Evolutionary conservation across 2,797 vertebrate genomes (phyloP), one percentile per base, ranked within the genome.

Genomic region (Pampus argenteus): DNA sequence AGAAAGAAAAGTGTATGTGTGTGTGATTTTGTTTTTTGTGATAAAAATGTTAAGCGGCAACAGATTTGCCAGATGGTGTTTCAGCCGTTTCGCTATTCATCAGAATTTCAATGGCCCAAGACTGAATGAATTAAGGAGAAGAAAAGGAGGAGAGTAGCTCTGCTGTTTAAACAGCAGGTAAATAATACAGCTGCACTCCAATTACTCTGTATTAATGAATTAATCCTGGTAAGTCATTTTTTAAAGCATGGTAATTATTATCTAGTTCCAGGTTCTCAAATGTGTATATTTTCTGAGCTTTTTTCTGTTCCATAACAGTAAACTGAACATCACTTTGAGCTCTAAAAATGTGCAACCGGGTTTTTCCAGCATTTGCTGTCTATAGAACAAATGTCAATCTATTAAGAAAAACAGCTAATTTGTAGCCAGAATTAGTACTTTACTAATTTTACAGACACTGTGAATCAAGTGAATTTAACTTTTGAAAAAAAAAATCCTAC

Each of bases 1-100:
- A 70, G 56, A 76, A 52, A 72, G 50, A 60, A 36, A 38, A 61
- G 55, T n/a, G 42, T 51, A 60, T 48, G 28, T 20, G 11, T 20
- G 40, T 57, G 56, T n/a, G 68, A 69, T 73, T 66, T 66, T 60
- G 38, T 38, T 57, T 57, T 72, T 66, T 79, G 73, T 78, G 82
- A 78, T 56, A 51, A 67, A 86, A 83, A 82, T 87, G 64, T 74
- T 78, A 83, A 88, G 71, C 31, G 78, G 77, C 73, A 70, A 83
- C 71, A 80, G 75, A 85, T 66, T 42, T 74, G 71, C 74, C 56
- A 74, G 74, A 82, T 54, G 64, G 79, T 76, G 71, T 82, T 85
- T 76, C 20, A 74, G 74, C 62, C 17, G 17, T 69, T 77, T 45
- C 17, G 54, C 63, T 54, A 66, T 86, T 67, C 38, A 78, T 80